phyloP scores from a whole-genome alignment of 2,113 vertebrate genomes.

The Oreocharis arfaki region DNA sequence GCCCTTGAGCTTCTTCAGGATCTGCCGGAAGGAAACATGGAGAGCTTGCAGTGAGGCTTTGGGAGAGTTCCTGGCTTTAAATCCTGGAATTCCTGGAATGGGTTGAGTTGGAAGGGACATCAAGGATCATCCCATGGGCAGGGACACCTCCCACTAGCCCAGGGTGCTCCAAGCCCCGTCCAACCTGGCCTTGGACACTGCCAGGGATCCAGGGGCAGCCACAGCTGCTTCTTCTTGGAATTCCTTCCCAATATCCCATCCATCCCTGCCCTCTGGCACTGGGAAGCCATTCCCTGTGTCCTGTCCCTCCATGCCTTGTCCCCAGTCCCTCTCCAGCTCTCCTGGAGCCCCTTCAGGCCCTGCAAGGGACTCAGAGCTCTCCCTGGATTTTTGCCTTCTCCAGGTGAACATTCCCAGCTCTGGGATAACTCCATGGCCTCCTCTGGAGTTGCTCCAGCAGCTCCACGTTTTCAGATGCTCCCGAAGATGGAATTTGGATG shows the following conservation, averaged over 20 bases:
- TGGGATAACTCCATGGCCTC: no score
- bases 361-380: neutral
- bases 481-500: neutral
- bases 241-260: neutral
- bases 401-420: neutral
- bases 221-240: neutral
- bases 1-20: conserved; percentile 86
- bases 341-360: neutral
- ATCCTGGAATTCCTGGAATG: no score
- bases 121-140: no score
- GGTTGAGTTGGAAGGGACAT: neutral
- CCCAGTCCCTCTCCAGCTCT: neutral
- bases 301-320: neutral
- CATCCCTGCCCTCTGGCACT: no score
- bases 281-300: neutral
- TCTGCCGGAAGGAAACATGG: conserved; percentile 62
- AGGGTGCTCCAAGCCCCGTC: neutral
- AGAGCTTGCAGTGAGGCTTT: rapidly evolving
- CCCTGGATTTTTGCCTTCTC: neutral
- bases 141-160: neutral
- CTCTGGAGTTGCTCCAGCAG: neutral
- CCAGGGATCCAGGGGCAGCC: neutral
- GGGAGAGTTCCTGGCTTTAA: rapidly evolving
- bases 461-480: neutral
- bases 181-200: neutral